Base-by-base conservation (phyloP, 2,888 invertebrate genomes). In the Elaeidobius kamerunicus region DNA sequence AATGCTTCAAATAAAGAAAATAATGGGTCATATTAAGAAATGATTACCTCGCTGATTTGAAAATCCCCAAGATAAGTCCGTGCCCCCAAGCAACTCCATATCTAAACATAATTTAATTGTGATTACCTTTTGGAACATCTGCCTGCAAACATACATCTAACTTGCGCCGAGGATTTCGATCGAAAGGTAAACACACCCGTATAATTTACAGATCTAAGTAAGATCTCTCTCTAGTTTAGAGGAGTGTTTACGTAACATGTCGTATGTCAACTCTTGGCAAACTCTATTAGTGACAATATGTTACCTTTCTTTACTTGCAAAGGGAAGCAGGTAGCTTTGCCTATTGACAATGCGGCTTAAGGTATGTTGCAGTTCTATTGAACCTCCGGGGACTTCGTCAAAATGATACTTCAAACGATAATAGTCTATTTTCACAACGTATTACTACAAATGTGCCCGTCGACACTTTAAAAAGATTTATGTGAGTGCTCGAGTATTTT, bases 241-340 rank as follows among this genome's bases (percentile, higher is more conserved):
- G 17, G 32, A 45, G 49, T 56, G 48, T 56, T 56, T 56, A 39
- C 45, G 44, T 41, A 52, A 49, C 56, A 56, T 71, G 71, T 70
- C 70, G 68, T 65, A 69, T 70, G 71, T 71, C 71, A 71, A 66
- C 65, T 67, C 65, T 68, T 61, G 61, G 67, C 69, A 71, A 72
- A 71, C 71, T 72, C 69, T 70, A 72, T 72, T 72, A 71, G 69
- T 66, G 69, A 71, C 71, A 70, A 70, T 67, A 70, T 69, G 67
- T 68, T 63, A 63, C 63, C 63, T 64, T 61, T 67, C 64, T 71
- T 69, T 65, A 64, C 62, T 38, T 34, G 11, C 30, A 28, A 16
- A 34, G 40, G 38, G 42, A 18, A 54, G 45, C 45, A 57, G 51
- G 57, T 48, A 56, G 44, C 51, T 27, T 45, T 45, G 34, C 19